phyloP scores from a whole-genome alignment of 2,888 invertebrate species.

The Heliconius hortense region DNA sequence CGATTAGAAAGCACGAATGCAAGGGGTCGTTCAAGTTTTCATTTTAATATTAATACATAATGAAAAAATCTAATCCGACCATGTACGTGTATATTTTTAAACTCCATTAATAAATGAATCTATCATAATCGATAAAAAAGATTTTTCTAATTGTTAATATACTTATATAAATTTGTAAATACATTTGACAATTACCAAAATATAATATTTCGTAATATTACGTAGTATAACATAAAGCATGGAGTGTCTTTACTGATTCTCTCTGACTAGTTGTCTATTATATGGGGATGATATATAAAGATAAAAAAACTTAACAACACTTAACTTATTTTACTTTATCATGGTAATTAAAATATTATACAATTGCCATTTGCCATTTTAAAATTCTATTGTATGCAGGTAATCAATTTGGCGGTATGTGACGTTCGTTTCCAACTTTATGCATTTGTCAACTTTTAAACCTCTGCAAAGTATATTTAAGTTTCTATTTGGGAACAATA shows the following conservation, averaged over 20 bases:
- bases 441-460: slow-evolving; percentile 26
- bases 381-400: neutral
- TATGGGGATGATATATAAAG: neutral
- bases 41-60: slow-evolving; percentile 1
- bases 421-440: slow-evolving; percentile 23
- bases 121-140: no score
- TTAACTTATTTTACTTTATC: neutral
- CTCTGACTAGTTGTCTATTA: no score
- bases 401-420: slow-evolving; percentile 1
- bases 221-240: no score
- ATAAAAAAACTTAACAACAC: neutral
- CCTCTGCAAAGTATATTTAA: slow-evolving; percentile 30
- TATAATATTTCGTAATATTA: no score
- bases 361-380: neutral
- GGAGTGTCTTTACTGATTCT: no score
- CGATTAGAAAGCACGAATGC: slow-evolving; percentile 38
- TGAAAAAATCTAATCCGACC: no score
- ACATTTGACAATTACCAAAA: no score
- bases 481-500: slow-evolving; percentile 26
- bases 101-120: no score
- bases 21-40: neutral
- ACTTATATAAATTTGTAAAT: no score
- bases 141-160: no score
- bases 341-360: neutral
- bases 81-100: no score